Percentiles rank a stretch among this genome's conserved stretches.
These are phyloP conservation scores for Halichoeres trimaculatus DNA, from an alignment of 2,113 vertebrate species.

Conservation along the genomic window DNA sequence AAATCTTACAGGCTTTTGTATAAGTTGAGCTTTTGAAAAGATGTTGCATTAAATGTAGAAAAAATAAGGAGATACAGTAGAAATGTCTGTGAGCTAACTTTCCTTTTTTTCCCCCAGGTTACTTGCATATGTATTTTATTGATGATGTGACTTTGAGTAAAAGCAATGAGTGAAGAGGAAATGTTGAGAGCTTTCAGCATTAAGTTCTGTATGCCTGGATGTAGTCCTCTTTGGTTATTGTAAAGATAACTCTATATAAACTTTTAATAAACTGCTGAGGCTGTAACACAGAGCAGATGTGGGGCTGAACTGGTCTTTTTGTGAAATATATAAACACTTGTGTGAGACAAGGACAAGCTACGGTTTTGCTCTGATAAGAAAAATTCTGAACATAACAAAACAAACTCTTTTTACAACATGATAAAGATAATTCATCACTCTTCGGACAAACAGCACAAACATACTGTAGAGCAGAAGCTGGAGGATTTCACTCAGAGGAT, in stretches of 20 bases:
- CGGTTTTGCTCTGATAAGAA: background rate
- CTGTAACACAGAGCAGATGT: slow-evolving; percentile 38
- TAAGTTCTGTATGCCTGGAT: slow-evolving; percentile 30
- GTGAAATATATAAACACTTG: slow-evolving; percentile 13
- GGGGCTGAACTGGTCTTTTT: background rate
- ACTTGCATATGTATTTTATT: slow-evolving; percentile 32
- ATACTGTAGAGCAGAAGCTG: background rate
- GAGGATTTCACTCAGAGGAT: slow-evolving; percentile 18
- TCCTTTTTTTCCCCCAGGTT: slow-evolving; percentile 16
- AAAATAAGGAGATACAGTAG: slow-evolving; percentile 14
- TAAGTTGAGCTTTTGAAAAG: slow-evolving; percentile 37
- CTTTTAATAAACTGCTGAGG: slow-evolving; percentile 61
- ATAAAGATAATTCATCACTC: background rate
- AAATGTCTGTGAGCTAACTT: slow-evolving; percentile 28
- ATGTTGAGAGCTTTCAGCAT: slow-evolving; percentile 41
- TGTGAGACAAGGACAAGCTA: background rate
- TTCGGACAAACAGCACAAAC: background rate
- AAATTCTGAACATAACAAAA: background rate
- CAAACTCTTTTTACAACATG: background rate
- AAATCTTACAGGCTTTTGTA: slow-evolving; percentile 27
- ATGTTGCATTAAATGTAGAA: slow-evolving; percentile 56
- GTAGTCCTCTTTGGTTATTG: slow-evolving; percentile 30
- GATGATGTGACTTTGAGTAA: slow-evolving; percentile 36
- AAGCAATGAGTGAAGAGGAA: slow-evolving; percentile 10
- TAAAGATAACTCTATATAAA: slow-evolving; percentile 30